Base-by-base conservation (phyloP, 2,888 invertebrate genomes). In the Archaeoteleia sp. region DNA sequence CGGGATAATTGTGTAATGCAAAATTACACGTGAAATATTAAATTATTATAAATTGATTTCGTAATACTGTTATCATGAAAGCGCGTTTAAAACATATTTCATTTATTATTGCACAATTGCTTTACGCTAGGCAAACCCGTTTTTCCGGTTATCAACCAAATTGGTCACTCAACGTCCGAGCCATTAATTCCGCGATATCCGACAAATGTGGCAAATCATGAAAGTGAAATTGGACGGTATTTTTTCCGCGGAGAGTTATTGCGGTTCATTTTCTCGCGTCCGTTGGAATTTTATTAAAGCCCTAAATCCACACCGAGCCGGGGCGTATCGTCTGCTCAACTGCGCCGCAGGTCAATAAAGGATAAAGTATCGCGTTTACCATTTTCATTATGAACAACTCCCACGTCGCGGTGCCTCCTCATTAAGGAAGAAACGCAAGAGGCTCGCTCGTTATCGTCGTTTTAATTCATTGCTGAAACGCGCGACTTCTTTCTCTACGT, bases 311-410 rank as follows among this genome's bases (percentile, higher is more conserved):
- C 58, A 48, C 29, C 42, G 3, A 51, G 51, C 29, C 30, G 39
- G 29, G 27, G 27, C 27, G 43, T 1, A 25, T 12, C 46, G 34
- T 46, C 17, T 46, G 12, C 20, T 51, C 51, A 15, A 20, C 48
- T 34, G 39, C 9, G 43, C 37, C 45, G 35, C 58, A 23, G 58
- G 58, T 63, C 63, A 63, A 68, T 68, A 68, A 63, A 68, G 60
- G 60, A 63, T 68, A 60, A 68, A 63, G 63, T 68, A 68, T 63
- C 60, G 54, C 57, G 34, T 68, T 63, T 43, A 63, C 60, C 54
- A 35, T 55, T 68, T 68, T 63, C 68, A 68, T 68, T 58, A 68
- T 68, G 60, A 58, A 63, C 58, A 49, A 68, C 54, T 62, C 62
- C 63, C 57, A 17, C 15, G 42, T 49, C 55, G 42, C 55, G 39